A percentile compares a stretch with the other conserved stretches of the same genome.
phyloP scores from a whole-genome alignment of 2,113 vertebrate genomes.

The Alectura lathami region DNA sequence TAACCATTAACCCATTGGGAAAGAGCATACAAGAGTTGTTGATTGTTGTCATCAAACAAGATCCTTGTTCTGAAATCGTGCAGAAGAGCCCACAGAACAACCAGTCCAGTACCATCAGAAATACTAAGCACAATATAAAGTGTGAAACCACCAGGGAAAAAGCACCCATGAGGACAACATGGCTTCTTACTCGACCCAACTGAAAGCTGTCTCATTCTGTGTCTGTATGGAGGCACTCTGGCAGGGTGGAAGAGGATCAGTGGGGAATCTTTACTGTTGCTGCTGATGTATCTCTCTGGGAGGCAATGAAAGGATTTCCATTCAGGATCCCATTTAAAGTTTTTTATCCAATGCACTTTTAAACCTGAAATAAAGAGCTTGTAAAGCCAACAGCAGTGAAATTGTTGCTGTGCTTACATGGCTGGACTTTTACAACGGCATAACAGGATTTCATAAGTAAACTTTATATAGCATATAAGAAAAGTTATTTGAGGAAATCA shows the following conservation, averaged over 20 bases:
- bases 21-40: neutral
- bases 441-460: neutral
- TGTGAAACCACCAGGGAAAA: neutral
- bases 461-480: neutral
- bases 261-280: neutral
- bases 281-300: neutral
- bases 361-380: neutral
- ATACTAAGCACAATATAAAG: neutral
- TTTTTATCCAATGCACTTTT: neutral
- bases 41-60: neutral
- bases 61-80: neutral
- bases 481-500: neutral
- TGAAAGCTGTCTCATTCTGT: neutral
- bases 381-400: neutral
- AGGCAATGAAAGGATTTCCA: neutral
- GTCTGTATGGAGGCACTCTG: neutral
- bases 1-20: neutral
- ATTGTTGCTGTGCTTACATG: neutral
- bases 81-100: rapidly evolving
- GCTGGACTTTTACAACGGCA: neutral
- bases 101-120: neutral
- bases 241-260: neutral
- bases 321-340: neutral
- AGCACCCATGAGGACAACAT: neutral
- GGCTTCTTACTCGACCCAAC: neutral